phyloP scores from a whole-genome alignment of 2,888 invertebrate species.

The Xestobium rufovillosum region DNA sequence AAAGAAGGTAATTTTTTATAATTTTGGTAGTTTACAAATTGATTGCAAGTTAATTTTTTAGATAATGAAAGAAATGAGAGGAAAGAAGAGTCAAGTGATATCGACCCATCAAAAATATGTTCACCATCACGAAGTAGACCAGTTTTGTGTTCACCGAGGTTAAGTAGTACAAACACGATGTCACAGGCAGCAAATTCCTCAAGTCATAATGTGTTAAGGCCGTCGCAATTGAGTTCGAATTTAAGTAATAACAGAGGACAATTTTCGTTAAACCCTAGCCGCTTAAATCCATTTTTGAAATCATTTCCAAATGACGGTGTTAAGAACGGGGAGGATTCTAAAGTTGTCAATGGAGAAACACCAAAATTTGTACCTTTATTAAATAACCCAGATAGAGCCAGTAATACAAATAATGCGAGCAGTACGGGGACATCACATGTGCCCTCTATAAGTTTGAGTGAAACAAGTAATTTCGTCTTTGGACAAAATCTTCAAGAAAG shows the following conservation, averaged over 20 bases:
- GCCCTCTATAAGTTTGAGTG: slow-evolving; percentile 37
- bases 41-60: slow-evolving; percentile 19
- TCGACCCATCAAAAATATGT: slow-evolving; percentile 27
- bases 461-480: slow-evolving; percentile 71
- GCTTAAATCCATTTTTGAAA: slow-evolving; percentile 36
- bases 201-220: slow-evolving; percentile 30
- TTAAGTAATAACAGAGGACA: slow-evolving; percentile 26
- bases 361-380: slow-evolving; percentile 40
- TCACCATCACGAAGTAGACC: slow-evolving; percentile 24
- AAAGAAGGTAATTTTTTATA: slow-evolving; percentile 25
- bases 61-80: slow-evolving; percentile 27
- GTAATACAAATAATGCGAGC: slow-evolving; percentile 13
- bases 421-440: slow-evolving; percentile 19
- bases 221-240: slow-evolving; percentile 31
- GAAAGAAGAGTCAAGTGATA: slow-evolving; percentile 21
- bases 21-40: slow-evolving; percentile 6
- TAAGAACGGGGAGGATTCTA: slow-evolving; percentile 21
- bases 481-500: slow-evolving; percentile 86
- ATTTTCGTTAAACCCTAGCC: slow-evolving; percentile 38
- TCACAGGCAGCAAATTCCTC: slow-evolving; percentile 19
- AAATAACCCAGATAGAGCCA: slow-evolving; percentile 27
- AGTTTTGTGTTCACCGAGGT: slow-evolving; percentile 20
- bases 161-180: slow-evolving; percentile 29
- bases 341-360: slow-evolving; percentile 34
- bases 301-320: slow-evolving; percentile 21